These are phyloP conservation scores for Fissipunctia ypsillon DNA, from an alignment of 2,888 invertebrate species.

Conservation along the genomic window DNA sequence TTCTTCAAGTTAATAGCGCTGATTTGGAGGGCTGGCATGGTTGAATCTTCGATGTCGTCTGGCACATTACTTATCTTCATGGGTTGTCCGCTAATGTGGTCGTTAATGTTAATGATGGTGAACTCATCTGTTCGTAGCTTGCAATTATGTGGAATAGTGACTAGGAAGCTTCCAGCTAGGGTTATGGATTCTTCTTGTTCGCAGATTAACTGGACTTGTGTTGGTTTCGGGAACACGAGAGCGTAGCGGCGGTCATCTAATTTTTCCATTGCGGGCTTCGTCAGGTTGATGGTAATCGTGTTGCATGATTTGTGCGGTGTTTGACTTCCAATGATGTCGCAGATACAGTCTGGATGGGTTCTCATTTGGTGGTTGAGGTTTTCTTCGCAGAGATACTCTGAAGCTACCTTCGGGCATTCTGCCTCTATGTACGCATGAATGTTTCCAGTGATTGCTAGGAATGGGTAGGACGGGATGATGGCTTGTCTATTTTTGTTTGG, in stretches of 20 bases:
- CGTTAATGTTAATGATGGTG: neutral
- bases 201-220: neutral
- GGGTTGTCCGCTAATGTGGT: neutral
- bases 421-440: neutral
- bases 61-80: slow-evolving; percentile 6
- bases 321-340: no score
- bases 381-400: neutral
- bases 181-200: no score
- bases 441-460: slow-evolving; percentile 13
- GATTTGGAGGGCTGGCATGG: neutral
- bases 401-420: slow-evolving; percentile 11
- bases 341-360: neutral
- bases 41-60: neutral
- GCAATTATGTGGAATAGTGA: neutral
- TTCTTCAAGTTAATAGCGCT: neutral
- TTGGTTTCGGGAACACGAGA: no score
- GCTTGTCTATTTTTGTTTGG: neutral
- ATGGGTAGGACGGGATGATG: neutral
- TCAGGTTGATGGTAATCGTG: neutral
- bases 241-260: no score
- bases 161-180: neutral
- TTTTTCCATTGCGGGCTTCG: neutral
- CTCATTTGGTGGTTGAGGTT: slow-evolving; percentile 8
- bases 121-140: neutral
- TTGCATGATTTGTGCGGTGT: no score